Base-by-base conservation (phyloP, 2,888 invertebrate genomes). In the Ornithoptera priamus region DNA sequence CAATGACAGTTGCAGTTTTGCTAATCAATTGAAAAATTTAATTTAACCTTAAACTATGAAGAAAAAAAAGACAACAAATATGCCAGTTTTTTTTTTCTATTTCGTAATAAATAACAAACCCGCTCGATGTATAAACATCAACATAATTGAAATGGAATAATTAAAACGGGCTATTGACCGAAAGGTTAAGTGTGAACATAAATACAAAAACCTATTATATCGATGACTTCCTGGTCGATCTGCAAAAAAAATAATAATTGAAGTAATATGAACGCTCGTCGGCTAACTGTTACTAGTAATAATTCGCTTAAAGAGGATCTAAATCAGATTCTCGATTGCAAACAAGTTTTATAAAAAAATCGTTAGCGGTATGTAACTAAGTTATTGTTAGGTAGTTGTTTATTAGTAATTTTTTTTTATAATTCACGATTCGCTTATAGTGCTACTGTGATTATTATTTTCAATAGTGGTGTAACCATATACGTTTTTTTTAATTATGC, bases 221-320 rank as follows among this genome's bases (percentile, higher is more conserved):
- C n/a, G 46, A 67, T 50, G 60, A 61, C 60, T 67, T 70, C 67
- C 63, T 64, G 70, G 65, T 69, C 39, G 50, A 15, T 36, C 15
- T 17, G 22, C 17, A 15, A 53, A 56, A 57, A 56, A 39, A 67
- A 24, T 46, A 64, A 15, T 30, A 30, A 30, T 30, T 30, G 30
- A 50, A 66, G 22, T 57, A 57, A 30, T 57, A 66, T 39, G 20
- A 30, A 42, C 20, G 22, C 30, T 42, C 63, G 66, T 67, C 59
- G 58, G 50, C 8, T 70, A 67, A 67, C 70, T 70, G 60, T 67
- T 42, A 64, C 22, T 50, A 20, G 64, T 62, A 64, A 67, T 61
- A 67, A 64, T 56, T 39, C 36, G 36, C 59, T 18, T 50, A 63
- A 63, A 50, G 58, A 5, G 67, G 62, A 67, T 30, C 30, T 60